Evolutionary conservation across 2,888 invertebrate genomes (phyloP).

Genomic region (Pyrocoelia pectoralis): DNA sequence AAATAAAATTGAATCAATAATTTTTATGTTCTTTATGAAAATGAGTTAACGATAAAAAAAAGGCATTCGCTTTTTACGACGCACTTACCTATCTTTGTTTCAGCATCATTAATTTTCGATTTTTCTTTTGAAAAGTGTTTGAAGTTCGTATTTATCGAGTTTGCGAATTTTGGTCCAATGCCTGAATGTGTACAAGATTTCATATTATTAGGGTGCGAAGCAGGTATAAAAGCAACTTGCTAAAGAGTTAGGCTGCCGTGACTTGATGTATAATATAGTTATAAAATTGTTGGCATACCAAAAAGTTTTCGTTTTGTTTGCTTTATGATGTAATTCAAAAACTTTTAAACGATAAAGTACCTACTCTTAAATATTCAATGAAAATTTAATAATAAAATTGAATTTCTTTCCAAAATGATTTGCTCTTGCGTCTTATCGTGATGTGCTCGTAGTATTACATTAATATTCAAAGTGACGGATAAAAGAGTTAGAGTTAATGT

Average conservation of each 20-base stretch:
- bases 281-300: background rate
- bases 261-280: background rate
- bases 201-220: background rate
- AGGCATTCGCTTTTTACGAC: background rate
- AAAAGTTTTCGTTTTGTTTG: background rate
- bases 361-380: background rate
- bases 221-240: background rate
- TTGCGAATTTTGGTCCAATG: background rate
- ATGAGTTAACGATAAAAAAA: background rate
- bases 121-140: background rate
- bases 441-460: no score
- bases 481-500: no score
- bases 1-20: no score
- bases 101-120: background rate
- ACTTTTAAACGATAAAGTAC: background rate
- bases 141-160: background rate
- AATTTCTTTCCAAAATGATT: no score
- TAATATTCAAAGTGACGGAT: no score
- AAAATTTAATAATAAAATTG: background rate
- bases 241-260: background rate
- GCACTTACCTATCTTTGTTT: background rate
- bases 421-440: no score
- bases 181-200: background rate
- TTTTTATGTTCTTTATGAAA: background rate
- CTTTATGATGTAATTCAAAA: background rate